These are phyloP conservation scores for Diprion similis DNA, from an alignment of 1,140 invertebrate genomes.

Conservation along the genomic window DNA sequence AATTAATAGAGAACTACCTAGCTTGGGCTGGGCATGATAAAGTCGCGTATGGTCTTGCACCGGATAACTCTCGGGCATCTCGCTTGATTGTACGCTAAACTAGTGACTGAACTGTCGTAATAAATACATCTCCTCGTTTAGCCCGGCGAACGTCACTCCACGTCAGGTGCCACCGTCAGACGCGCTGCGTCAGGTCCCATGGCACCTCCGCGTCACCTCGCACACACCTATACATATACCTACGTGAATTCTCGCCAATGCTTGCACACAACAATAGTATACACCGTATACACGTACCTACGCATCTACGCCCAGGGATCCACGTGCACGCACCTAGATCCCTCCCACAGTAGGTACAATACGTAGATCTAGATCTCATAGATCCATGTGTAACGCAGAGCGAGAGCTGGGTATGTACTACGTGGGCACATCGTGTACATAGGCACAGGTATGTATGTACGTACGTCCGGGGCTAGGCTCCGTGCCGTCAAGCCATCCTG, in stretches of 20 bases:
- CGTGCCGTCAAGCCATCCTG: conserved; percentile 10
- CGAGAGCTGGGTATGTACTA: not conserved
- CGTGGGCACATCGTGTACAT: not conserved
- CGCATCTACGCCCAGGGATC: not conserved
- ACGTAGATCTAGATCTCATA: no score
- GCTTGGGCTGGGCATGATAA: no score
- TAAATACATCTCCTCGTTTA: conserved; percentile 9
- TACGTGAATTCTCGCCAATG: no score
- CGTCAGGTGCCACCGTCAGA: conserved; percentile 1
- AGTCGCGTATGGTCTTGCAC: no score
- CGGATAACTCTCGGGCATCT: not conserved
- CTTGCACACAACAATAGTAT: not conserved
- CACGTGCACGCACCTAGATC: no score
- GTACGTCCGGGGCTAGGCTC: not conserved
- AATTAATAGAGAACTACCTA: no score
- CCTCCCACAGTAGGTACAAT: no score
- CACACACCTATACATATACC: not conserved
- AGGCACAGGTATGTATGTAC: not conserved
- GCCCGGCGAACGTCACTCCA: not conserved
- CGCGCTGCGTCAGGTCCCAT: not conserved
- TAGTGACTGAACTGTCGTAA: conserved; percentile 8
- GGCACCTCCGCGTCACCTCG: not conserved
- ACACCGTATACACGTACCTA: not conserved
- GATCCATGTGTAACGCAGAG: no score
- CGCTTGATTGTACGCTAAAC: conserved; percentile 11